Conservation (phyloP, 2,888 invertebrate genomes). For the Panzeria rudis region DNA sequence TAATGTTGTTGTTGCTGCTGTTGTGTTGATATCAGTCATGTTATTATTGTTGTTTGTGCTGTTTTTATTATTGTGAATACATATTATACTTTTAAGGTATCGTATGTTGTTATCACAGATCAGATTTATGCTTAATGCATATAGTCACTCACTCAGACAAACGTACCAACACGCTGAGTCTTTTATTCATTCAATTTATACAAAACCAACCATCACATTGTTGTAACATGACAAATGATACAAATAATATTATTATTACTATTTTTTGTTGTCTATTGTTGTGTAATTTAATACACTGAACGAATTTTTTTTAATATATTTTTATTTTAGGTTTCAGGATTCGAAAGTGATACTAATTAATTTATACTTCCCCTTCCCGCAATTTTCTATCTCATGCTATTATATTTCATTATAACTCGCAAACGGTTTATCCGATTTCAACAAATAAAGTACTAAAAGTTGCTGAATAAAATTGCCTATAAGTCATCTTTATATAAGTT, state of each 20-base stretch:
- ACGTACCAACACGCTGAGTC: neutral
- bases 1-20: constrained; percentile 18
- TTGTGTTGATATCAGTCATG: constrained; percentile 43
- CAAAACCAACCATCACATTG: constrained; percentile 46
- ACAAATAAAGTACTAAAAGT: too few relatives aligned
- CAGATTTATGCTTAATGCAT: constrained; percentile 62
- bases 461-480: too few relatives aligned
- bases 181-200: constrained; percentile 51
- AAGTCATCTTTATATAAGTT: too few relatives aligned
- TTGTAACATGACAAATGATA: constrained; percentile 59
- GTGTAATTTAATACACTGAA: constrained; percentile 26
- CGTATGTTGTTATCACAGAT: constrained; percentile 53
- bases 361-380: too few relatives aligned
- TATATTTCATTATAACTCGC: too few relatives aligned
- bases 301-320: neutral
- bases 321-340: neutral
- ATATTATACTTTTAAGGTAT: constrained; percentile 61
- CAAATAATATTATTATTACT: constrained; percentile 46
- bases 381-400: too few relatives aligned
- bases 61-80: constrained; percentile 23
- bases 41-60: constrained; percentile 40
- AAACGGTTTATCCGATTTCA: too few relatives aligned
- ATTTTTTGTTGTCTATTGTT: constrained; percentile 14
- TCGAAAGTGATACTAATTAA: too few relatives aligned
- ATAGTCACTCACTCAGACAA: constrained; percentile 15